Evolutionary conservation across 2,797 vertebrate species (phyloP).

Genomic region (Myotis planiceps): DNA sequence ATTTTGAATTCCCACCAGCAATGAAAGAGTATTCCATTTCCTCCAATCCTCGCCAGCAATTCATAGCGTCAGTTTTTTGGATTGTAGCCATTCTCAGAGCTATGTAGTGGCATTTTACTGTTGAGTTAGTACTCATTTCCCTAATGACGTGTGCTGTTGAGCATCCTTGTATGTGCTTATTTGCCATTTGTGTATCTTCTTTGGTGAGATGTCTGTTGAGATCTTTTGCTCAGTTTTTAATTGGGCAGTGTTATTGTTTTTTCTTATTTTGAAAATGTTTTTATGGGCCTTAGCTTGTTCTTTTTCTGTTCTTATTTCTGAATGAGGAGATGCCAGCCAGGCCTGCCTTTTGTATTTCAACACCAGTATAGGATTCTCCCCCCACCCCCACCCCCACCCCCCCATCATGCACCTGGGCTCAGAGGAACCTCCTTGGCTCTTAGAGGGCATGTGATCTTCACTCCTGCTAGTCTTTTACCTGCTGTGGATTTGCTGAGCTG

Average conservation of each 20-base stretch:
- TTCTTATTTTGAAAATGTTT: background rate
- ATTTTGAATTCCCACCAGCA: background rate
- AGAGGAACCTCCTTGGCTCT: background rate
- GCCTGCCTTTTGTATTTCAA: background rate
- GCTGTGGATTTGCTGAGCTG: background rate
- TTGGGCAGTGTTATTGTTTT: background rate
- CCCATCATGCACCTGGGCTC: background rate
- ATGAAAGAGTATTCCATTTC: background rate
- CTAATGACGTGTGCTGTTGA: background rate
- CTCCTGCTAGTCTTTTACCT: background rate
- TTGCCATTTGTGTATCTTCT: background rate
- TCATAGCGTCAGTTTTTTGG: background rate
- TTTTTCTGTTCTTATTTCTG: background rate
- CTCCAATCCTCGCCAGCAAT: background rate
- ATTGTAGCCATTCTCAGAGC: background rate
- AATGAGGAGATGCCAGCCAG: background rate
- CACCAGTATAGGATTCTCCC: background rate
- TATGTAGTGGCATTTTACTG: background rate
- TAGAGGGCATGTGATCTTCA: background rate
- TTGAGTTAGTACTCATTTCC: background rate
- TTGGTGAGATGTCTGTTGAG: background rate
- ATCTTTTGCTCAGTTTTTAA: background rate
- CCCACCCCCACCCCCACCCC: rapidly evolving
- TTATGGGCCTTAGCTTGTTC: background rate
- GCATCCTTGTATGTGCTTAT: background rate